Percentiles rank a stretch among this genome's conserved stretches.
Evolutionary conservation across 2,113 vertebrate genomes (phyloP).

Genomic region (Pygoscelis adeliae): DNA sequence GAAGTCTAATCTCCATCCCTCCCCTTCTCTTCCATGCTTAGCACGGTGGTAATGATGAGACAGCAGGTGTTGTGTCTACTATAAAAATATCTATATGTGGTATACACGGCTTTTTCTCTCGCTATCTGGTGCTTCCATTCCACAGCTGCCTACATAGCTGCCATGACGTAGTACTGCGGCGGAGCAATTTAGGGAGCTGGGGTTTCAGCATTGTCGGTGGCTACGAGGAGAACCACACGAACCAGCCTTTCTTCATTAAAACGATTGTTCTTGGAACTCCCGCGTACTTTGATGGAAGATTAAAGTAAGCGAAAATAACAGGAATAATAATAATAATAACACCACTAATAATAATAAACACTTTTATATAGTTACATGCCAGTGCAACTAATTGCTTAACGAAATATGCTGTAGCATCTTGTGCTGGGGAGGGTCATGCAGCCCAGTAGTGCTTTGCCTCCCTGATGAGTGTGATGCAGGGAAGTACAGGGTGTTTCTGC

Average conservation of each 20-base stretch:
- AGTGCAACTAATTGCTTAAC: not conserved
- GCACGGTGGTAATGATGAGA: not conserved
- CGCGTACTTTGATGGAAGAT: constrained; percentile 94
- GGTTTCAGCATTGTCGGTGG: constrained; percentile 98
- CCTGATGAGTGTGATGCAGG: not conserved
- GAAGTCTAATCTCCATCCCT: not conserved
- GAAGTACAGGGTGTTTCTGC: not conserved
- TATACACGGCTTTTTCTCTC: not conserved
- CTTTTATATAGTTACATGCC: not conserved
- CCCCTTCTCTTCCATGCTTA: not conserved
- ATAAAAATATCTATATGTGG: not conserved
- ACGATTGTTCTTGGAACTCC: constrained; percentile 97
- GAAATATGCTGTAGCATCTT: not conserved
- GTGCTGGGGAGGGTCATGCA: not conserved
- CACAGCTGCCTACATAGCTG: constrained; percentile 91
- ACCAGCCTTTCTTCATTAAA: constrained; percentile 99
- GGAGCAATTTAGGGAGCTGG: constrained; percentile 94
- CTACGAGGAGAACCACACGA: constrained; percentile 95
- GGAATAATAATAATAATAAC: not conserved
- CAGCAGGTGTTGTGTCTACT: not conserved
- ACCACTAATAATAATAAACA: not conserved
- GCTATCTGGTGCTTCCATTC: not conserved
- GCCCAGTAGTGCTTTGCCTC: not conserved
- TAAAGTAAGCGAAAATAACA: constrained; percentile 85
- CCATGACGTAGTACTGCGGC: constrained; percentile 92